Conservation (phyloP, 2,888 invertebrate species). For the Helleia helle region DNA sequence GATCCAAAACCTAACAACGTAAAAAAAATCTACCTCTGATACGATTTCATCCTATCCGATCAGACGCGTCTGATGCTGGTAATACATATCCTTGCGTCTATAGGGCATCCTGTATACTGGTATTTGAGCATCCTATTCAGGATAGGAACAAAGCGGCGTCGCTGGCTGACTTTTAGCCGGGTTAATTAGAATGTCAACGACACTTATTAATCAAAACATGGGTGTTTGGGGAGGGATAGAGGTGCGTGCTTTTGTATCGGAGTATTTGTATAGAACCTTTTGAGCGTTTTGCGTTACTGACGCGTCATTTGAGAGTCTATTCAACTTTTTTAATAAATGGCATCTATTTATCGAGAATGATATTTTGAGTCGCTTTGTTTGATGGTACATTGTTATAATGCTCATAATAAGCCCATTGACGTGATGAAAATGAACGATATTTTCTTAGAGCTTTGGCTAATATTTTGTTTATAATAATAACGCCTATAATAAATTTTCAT, state of each 20-base stretch:
- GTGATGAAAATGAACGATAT: neutral
- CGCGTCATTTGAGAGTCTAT: slow-evolving; percentile 19
- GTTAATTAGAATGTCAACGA: slow-evolving; percentile 70
- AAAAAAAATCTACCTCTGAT: too few relatives aligned
- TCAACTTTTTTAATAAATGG: slow-evolving; percentile 8
- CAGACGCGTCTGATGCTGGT: neutral
- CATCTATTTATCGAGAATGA: neutral
- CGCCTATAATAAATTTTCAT: too few relatives aligned
- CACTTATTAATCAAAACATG: slow-evolving; percentile 61
- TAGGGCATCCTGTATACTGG: slow-evolving; percentile 3
- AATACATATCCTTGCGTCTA: neutral
- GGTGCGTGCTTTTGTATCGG: slow-evolving; percentile 17
- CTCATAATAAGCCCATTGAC: neutral
- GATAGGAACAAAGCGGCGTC: slow-evolving; percentile 46
- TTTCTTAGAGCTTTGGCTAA: too few relatives aligned
- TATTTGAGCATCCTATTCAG: slow-evolving; percentile 44
- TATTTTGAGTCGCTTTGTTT: slow-evolving; percentile 6
- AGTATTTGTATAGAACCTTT: slow-evolving; percentile 19
- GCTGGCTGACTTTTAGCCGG: slow-evolving; percentile 50
- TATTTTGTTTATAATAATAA: neutral
- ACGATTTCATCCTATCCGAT: slow-evolving; percentile 1
- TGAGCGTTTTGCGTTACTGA: slow-evolving; percentile 14
- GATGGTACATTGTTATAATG: neutral
- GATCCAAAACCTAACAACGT: too few relatives aligned
- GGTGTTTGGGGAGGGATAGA: slow-evolving; percentile 14